Conservation (phyloP, 2,797 vertebrate genomes). For the Danio kyathit region DNA sequence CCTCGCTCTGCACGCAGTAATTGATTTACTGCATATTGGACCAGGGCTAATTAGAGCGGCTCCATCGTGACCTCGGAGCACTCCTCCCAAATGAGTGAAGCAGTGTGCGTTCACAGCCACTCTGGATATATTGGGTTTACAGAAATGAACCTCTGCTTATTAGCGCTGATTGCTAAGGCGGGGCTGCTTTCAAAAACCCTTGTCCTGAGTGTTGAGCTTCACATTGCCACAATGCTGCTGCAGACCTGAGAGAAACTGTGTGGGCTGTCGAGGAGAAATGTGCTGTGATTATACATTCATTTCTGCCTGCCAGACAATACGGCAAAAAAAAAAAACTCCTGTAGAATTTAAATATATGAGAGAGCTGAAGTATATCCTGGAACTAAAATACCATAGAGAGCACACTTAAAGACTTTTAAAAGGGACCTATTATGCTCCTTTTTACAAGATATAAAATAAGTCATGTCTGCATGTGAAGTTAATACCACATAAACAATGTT, state of each 20-base stretch:
- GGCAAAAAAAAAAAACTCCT: not conserved
- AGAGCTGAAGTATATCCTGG: not conserved
- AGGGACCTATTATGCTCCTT: too few relatives aligned
- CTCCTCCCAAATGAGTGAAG: slow-evolving; percentile 42
- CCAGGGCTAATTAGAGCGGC: slow-evolving; percentile 37
- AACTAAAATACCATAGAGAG: not conserved
- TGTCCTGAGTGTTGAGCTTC: not conserved
- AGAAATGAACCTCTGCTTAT: slow-evolving; percentile 5
- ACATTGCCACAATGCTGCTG: not conserved
- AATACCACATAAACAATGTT: too few relatives aligned
- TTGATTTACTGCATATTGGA: slow-evolving; percentile 48
- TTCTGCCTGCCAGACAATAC: not conserved
- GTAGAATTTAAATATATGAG: not conserved
- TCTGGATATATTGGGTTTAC: not conserved
- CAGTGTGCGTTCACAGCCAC: not conserved
- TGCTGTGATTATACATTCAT: not conserved
- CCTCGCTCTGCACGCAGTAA: slow-evolving; percentile 41
- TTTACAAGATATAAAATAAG: too few relatives aligned
- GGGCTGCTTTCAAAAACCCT: not conserved
- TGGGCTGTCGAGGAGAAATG: not conserved
- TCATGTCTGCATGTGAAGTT: too few relatives aligned
- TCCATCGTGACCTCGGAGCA: slow-evolving; percentile 12
- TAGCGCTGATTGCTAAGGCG: not conserved
- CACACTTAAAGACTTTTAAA: too few relatives aligned
- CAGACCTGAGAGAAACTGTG: not conserved